Base-by-base conservation (phyloP, 2,797 vertebrate species). In the Pseudotriccus pelzelni region DNA sequence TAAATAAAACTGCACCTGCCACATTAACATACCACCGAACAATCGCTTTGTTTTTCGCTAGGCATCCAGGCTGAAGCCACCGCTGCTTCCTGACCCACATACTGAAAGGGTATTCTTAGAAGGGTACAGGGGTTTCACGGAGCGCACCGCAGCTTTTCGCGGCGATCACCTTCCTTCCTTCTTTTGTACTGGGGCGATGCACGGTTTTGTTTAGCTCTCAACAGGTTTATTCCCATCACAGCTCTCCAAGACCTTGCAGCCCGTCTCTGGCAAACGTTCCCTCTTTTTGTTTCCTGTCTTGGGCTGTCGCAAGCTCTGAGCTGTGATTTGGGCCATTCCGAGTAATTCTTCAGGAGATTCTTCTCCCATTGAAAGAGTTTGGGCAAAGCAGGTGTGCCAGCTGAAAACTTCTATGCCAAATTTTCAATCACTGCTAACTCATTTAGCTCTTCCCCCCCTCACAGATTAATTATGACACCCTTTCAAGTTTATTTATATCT, bases 1-100 rank as follows among this genome's bases (percentile, higher is more conserved):
- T 98, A 98, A 98, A 97, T 97, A 96, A 97, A 98, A 97, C 97
- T 97, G 97, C 98, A 98, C 98, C 98, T 98, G 98, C 97, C 98
- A 73, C 89, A 97, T 97, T 97, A 97, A 97, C 97, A 96, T 96
- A 97, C 97, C 97, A 98, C 94, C 13, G 79, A 98, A 98, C 97
- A 98, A 97, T 97, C 64, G 22, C 97, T 97, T 97, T 98, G 97
- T 98, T 98, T 98, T 94, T 96, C 37, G 15, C 95, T 96, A 95
- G 86, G 95, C 95, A 97, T 97, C 96, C 95, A 95, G 93, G 94
- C 96, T 87, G 94, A 97, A 96, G 96, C 97, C 86, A 52, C 73
- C 20, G n/a, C 97, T 96, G 97, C 97, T 98, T 98, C 98, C 98
- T 98, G 98, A 96, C 97, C 97, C 92, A 97, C 94, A 97, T 94